Evolutionary conservation across 2,113 vertebrate genomes (phyloP), one percentile per base, ranked within the genome.

Genomic region (Oreochromis tanganicae): DNA sequence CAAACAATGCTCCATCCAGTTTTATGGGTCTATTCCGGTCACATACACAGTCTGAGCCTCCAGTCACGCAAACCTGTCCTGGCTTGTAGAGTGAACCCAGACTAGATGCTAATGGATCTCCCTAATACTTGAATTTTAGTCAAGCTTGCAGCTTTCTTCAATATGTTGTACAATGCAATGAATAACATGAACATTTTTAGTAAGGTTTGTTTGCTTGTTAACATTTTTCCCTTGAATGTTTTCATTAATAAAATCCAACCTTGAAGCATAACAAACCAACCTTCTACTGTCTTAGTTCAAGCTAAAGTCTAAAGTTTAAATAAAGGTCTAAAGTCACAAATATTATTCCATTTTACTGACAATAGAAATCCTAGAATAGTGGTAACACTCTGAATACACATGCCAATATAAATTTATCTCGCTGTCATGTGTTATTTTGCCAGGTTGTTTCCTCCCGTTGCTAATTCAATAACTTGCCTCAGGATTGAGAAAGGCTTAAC

Each of bases 1-100:
- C 87, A 89, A 88, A 89, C 92, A 87, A 86, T 56, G 81, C 83
- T 83, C 55, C 4, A 52, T 85, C 56, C 21, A 48, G 4, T 85
- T 91, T 91, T 87, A 87, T 88, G 34, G 32, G 52, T 82, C 36
- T 87, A 14, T 89, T 92, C 84, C 5, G 16, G 57, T 83, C 59
- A 52, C 87, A 83, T 73, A 57, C 36, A 8, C 50, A 29, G 85
- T 52, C 85, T 52, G 57, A 87, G 87, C 87, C 87, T 85, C 29
- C 63, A 56, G 89, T 81, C 48, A 55, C 61, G 50, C 27, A 79
- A 81, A 86, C 88, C 36, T 85, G 89, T 71, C 61, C 85, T 17
- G 71, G 52, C 89, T 87, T 90, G 90, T 68, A 21, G 5, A 17
- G 7, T 7, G 46, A 82, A 66, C 19, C 38, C 86, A 87, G 82